Evolutionary conservation across 2,888 invertebrate species (phyloP), one percentile per base, ranked within the genome.

Genomic region (Tribolium freemani): DNA sequence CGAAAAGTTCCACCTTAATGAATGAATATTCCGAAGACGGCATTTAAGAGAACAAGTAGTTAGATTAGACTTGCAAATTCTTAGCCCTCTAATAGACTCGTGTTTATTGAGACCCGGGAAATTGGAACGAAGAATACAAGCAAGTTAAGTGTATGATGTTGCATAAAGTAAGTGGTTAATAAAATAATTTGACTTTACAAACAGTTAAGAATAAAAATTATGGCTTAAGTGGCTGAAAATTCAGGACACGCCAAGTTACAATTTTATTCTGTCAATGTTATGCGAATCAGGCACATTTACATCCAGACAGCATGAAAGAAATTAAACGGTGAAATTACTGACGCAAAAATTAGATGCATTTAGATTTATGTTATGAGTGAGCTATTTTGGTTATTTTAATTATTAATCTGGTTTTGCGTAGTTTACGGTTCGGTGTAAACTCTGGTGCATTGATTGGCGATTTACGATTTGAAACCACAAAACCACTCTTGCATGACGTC

Each of bases 21-120:
- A 60, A 60, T 58, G 58, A 58, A 58, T 58, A 58, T 58, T 58
- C 45, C 44, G 46, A 45, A 58, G 58, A 58, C 45, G 45, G 21
- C 16, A 9, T 38, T 38, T 38, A 38, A 38, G 38, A 31, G 44
- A 63, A 51, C 51, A 63, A 51, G 50, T 63, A 44, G 44, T 51
- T 44, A 20, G 16, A 64, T 64, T 64, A 64, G 64, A 64, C 51
- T 64, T 51, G 51, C 53, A 64, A 53, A 64, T 64, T 16, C 21
- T 58, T 45, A 46, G 45, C 58, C 46, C 20, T 58, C 45, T 44
- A 31, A 16, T 9, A 51, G 38, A 63, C 11, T 16, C n/a, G 45
- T n/a, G 21, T 58, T 58, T 58, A 45, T 20, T 16, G 21, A 20
- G 8, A 31, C 16, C 30, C 30, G 9, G 57, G 38, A 57, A 57